A percentile compares a stretch with the other conserved stretches of the same genome.
These are phyloP conservation scores for Oryzias woworae DNA, from an alignment of 2,113 vertebrate species.

Conservation along the genomic window DNA sequence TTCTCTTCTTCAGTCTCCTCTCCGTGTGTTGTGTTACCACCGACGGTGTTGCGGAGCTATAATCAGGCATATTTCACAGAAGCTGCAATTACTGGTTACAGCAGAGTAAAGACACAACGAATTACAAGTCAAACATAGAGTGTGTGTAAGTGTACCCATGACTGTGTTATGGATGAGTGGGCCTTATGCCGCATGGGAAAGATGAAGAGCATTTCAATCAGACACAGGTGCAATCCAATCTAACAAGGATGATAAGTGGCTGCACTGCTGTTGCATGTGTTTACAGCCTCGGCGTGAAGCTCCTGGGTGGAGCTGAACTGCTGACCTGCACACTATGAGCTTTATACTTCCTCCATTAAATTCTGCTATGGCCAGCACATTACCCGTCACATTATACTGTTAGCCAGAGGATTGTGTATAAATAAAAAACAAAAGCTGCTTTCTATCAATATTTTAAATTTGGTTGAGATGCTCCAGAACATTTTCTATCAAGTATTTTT, in stretches of 20 bases:
- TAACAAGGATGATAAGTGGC: constrained; percentile 10
- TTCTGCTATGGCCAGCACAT: not conserved
- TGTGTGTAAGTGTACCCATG: not conserved
- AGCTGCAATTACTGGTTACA: not conserved
- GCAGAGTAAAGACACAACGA: constrained; percentile 1
- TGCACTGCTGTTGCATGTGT: constrained; percentile 24
- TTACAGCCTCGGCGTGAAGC: constrained; percentile 1
- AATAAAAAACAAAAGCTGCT: constrained; percentile 14
- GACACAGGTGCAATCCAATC: constrained; percentile 12
- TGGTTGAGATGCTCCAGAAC: not conserved
- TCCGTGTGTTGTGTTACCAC: too few relatives aligned
- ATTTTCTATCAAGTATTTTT: constrained; percentile 5
- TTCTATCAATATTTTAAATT: constrained; percentile 30
- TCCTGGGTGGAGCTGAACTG: constrained; percentile 8
- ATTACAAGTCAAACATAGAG: constrained; percentile 4
- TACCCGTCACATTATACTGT: not conserved
- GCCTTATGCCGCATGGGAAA: constrained; percentile 18
- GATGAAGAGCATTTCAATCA: constrained; percentile 41
- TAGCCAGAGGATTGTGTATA: constrained; percentile 1
- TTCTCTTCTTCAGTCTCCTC: too few relatives aligned
- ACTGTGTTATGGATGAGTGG: constrained; percentile 1
- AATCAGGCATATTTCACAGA: too few relatives aligned
- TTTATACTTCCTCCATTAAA: constrained; percentile 25
- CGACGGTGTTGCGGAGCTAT: too few relatives aligned
- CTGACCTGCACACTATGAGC: constrained; percentile 27